phyloP scores from a whole-genome alignment of 2,797 vertebrate genomes.

The Poeciliopsis paucimaculata region DNA sequence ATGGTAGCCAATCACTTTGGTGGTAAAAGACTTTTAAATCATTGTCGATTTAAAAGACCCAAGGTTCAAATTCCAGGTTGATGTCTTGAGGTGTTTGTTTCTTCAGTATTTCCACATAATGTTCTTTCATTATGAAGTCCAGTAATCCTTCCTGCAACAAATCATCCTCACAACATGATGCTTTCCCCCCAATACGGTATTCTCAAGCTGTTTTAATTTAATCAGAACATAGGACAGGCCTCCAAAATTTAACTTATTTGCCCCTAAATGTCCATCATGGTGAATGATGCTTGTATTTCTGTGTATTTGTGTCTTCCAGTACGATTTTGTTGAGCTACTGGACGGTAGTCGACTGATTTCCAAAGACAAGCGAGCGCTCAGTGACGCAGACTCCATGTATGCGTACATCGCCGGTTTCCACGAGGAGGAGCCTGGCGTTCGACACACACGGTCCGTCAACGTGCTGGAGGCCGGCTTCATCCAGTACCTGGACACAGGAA shows the following conservation, averaged over 20 bases:
- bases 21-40: neutral
- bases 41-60: neutral
- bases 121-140: neutral
- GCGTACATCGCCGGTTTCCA: constrained; percentile 5
- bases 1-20: neutral
- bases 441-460: constrained; percentile 87
- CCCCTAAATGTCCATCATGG: neutral
- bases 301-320: constrained; percentile 75
- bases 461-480: constrained; percentile 96
- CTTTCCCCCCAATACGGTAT: neutral
- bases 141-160: neutral
- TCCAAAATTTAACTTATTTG: neutral
- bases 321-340: constrained; percentile 96
- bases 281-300: neutral
- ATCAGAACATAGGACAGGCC: neutral
- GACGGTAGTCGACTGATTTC: constrained; percentile 94
- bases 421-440: constrained; percentile 57
- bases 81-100: neutral
- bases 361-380: constrained; percentile 90
- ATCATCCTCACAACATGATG: neutral
- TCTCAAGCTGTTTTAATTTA: neutral
- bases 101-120: no score
- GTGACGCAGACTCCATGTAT: constrained; percentile 35
- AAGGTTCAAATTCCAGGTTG: neutral
- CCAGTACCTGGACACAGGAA: constrained; percentile 95